These are phyloP conservation scores for Zoanthus sociatus DNA, from an alignment of 92 coral and sea anemone species.

Conservation along the genomic window DNA sequence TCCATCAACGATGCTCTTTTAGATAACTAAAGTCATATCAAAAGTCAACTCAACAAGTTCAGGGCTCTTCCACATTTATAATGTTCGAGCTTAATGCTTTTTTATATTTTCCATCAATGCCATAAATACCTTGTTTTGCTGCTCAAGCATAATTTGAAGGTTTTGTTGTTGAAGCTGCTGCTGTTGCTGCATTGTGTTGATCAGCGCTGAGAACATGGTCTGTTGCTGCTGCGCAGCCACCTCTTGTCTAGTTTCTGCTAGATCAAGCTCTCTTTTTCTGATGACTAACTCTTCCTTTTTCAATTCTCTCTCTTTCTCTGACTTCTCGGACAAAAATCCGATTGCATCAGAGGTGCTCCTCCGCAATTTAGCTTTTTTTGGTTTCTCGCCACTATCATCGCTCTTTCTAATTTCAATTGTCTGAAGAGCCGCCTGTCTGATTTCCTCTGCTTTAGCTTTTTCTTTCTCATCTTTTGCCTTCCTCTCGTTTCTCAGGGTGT, in stretches of 20 bases:
- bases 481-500: conserved; percentile 38
- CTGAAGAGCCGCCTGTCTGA: conserved; percentile 55
- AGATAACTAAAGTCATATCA: conserved; percentile 40
- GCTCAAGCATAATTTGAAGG: conserved; percentile 39
- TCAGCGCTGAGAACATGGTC: conserved; percentile 60
- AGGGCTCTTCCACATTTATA: conserved; percentile 42
- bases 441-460: conserved; percentile 46
- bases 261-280: conserved; percentile 60
- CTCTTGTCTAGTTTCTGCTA: conserved; percentile 53
- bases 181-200: conserved; percentile 55
- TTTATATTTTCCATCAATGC: conserved; percentile 55
- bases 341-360: conserved; percentile 58
- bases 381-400: conserved; percentile 52
- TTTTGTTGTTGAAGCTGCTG: conserved; percentile 56
- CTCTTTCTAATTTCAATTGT: conserved; percentile 45
- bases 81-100: conserved; percentile 49
- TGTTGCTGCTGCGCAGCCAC: conserved; percentile 57
- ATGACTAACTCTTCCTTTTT: conserved; percentile 51
- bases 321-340: conserved; percentile 41
- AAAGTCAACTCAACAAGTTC: conserved; percentile 48
- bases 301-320: conserved; percentile 44
- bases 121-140: conserved; percentile 56
- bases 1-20: conserved; percentile 14
- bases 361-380: conserved; percentile 36
- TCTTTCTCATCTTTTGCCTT: conserved; percentile 52